A percentile compares a stretch with the other conserved stretches of the same genome.
phyloP scores from a whole-genome alignment of 2,113 vertebrate genomes.

The Mormyrus lacerda region DNA sequence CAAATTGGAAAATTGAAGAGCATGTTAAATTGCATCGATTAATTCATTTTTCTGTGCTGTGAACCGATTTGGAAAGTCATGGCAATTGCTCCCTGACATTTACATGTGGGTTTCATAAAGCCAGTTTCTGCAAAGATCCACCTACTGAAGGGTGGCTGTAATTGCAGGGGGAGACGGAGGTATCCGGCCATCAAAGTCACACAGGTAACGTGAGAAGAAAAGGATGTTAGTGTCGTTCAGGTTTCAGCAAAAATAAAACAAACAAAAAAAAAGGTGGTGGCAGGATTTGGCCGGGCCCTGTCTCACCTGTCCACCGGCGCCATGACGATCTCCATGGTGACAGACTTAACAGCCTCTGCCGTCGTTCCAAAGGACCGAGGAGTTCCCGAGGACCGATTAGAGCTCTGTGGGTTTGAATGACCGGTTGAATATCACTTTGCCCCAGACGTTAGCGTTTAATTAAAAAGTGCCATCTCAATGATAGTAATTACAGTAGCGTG shows the following conservation, averaged over 20 bases:
- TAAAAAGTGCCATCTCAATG: not conserved
- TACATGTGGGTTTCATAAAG: not conserved
- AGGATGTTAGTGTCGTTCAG: not conserved
- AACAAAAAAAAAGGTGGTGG: not conserved
- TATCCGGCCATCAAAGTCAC: not conserved
- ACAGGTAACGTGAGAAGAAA: not conserved
- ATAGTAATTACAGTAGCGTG: not conserved
- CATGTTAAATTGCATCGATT: not conserved
- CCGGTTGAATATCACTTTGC: not conserved
- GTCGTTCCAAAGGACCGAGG: constrained; percentile 33
- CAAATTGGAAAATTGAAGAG: not conserved
- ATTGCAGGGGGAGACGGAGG: not conserved
- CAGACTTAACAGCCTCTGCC: constrained; percentile 41
- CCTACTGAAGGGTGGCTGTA: not conserved
- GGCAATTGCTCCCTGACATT: not conserved
- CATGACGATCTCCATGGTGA: constrained; percentile 54
- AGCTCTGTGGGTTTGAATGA: not conserved
- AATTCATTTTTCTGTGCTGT: not conserved
- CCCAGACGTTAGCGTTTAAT: not conserved
- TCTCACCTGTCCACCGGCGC: constrained; percentile 49
- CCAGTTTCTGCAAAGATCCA: not conserved
- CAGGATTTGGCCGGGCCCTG: not conserved
- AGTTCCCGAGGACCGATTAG: constrained; percentile 33
- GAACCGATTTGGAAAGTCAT: not conserved
- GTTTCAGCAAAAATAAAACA: not conserved